Percentiles rank a stretch among this genome's conserved stretches.
These are phyloP conservation scores for Planococcus citri DNA, from an alignment of 1,140 invertebrate species.

Conservation along the genomic window DNA sequence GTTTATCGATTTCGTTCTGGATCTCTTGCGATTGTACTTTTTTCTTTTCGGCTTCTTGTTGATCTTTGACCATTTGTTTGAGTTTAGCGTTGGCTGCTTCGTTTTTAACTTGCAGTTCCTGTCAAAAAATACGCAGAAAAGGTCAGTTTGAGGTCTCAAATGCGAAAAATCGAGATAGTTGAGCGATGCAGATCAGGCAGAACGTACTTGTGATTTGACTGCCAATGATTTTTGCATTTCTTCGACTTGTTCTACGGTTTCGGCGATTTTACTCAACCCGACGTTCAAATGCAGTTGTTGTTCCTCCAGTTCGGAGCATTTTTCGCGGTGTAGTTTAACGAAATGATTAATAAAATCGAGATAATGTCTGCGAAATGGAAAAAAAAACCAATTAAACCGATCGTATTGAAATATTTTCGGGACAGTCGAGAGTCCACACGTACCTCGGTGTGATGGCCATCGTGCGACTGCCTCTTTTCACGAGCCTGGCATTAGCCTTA, in stretches of 20 bases:
- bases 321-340: slow-evolving; percentile 95
- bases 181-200: neutral
- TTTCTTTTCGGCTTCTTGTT: slow-evolving; percentile 98
- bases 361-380: slow-evolving; percentile 89
- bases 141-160: no score
- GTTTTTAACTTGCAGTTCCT: slow-evolving; percentile 97
- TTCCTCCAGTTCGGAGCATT: slow-evolving; percentile 94
- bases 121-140: neutral
- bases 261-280: slow-evolving; percentile 94
- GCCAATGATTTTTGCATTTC: slow-evolving; percentile 98
- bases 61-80: slow-evolving; percentile 98
- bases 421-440: no score
- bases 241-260: slow-evolving; percentile 98
- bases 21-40: slow-evolving; percentile 97
- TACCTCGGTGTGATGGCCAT: slow-evolving; percentile 92
- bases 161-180: no score
- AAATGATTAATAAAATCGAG: slow-evolving; percentile 99
- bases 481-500: slow-evolving; percentile 76
- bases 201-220: slow-evolving; percentile 68
- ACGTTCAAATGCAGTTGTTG: slow-evolving; percentile 98
- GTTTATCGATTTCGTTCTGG: slow-evolving; percentile 75
- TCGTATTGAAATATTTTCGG: neutral
- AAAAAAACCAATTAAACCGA: slow-evolving; percentile 24
- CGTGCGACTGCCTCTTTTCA: slow-evolving; percentile 81
- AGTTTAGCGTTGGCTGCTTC: slow-evolving; percentile 96